Percentiles rank a stretch among this genome's conserved stretches.
Evolutionary conservation across 2,113 vertebrate genomes (phyloP).

Genomic region (Paramisgurnus dabryanus): DNA sequence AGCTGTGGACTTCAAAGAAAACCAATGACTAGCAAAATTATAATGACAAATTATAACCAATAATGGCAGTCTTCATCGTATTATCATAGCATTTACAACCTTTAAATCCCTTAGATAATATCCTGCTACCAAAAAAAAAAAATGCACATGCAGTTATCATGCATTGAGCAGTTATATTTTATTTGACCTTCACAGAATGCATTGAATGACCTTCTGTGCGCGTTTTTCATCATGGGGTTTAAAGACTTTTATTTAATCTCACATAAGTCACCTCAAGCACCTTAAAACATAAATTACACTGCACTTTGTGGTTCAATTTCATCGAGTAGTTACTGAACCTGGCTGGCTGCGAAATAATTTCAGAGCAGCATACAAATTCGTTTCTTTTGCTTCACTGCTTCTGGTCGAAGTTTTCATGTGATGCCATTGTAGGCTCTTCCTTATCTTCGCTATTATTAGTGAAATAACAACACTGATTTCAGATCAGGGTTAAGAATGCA

Average conservation of each 20-base stretch:
- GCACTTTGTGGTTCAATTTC: slow-evolving; percentile 26
- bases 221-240: background rate
- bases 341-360: slow-evolving; percentile 19
- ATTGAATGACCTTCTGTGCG: background rate
- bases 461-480: background rate
- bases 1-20: no score
- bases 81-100: background rate
- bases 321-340: background rate
- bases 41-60: no score
- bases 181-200: background rate
- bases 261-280: background rate
- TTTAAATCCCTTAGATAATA: no score
- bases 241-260: slow-evolving; percentile 30
- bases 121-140: no score
- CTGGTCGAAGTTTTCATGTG: slow-evolving; percentile 2
- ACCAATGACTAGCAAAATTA: no score
- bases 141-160: no score
- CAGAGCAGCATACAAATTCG: background rate
- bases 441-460: slow-evolving; percentile 13
- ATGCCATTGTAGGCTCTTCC: background rate
- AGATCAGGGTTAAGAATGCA: background rate
- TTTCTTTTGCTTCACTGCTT: background rate
- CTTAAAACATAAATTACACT: slow-evolving; percentile 1
- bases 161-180: no score
- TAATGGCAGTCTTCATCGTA: background rate